Evolutionary conservation across 2,888 invertebrate genomes (phyloP).

Genomic region (Poecilobothrus nobilitatus): DNA sequence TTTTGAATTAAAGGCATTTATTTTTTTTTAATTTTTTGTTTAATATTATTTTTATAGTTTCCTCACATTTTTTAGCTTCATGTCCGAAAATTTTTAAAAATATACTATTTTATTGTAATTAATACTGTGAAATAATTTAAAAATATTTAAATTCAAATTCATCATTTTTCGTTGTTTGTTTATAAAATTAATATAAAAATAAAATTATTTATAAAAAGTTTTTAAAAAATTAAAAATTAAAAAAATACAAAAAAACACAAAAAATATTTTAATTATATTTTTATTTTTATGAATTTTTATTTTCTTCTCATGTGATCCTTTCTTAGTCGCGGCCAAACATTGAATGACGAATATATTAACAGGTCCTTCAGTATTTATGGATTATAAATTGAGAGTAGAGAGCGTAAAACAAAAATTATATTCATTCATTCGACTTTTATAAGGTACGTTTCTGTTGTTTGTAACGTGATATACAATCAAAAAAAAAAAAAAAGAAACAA

Average conservation of each 20-base stretch:
- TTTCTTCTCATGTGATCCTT: conserved; percentile 23
- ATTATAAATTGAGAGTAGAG: background rate
- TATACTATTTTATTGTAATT: no score
- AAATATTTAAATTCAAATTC: no score
- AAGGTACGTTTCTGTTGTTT: background rate
- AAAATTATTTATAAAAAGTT: background rate
- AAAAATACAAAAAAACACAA: conserved; percentile 7
- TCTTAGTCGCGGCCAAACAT: conserved; percentile 41
- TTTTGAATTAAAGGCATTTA: no score
- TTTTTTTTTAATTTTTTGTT: no score
- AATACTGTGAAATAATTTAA: no score
- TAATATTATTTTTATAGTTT: no score
- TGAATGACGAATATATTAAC: conserved; percentile 42
- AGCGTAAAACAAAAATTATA: background rate
- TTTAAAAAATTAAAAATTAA: background rate
- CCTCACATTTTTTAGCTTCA: no score
- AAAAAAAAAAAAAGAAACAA: background rate
- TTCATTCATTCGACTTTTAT: background rate
- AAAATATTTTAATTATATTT: no score
- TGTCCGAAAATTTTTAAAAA: no score
- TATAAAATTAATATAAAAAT: background rate
- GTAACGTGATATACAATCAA: background rate
- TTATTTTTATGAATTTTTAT: background rate
- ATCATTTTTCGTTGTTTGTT: background rate
- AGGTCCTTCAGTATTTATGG: conserved; percentile 41